Percentiles rank a stretch among this genome's conserved stretches.
These are phyloP conservation scores for Cryptoprocta ferox DNA, from an alignment of 2,797 vertebrate genomes.

Conservation along the genomic window DNA sequence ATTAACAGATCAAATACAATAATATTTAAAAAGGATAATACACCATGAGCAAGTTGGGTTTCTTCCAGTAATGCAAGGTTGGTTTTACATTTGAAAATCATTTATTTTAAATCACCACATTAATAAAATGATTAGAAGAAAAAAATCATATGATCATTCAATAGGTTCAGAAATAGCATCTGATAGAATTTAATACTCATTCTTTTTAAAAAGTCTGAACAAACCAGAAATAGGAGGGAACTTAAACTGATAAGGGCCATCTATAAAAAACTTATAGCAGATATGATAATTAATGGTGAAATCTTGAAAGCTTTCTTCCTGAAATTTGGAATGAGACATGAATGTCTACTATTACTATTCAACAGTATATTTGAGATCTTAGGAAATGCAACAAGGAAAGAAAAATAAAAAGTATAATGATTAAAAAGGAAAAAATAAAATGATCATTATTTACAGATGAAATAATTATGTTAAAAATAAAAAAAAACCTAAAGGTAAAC, in stretches of 20 bases:
- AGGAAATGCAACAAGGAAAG: background rate
- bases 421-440: constrained; percentile 32
- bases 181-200: background rate
- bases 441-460: background rate
- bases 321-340: background rate
- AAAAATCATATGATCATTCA: background rate
- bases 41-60: background rate
- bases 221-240: background rate
- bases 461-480: background rate
- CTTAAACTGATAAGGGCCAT: background rate
- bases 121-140: constrained; percentile 8
- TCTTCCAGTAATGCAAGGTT: background rate
- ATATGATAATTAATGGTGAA: background rate
- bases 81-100: background rate
- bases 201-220: background rate
- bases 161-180: background rate
- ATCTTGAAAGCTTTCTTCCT: background rate
- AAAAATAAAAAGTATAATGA: background rate
- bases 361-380: background rate
- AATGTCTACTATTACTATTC: background rate
- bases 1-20: background rate
- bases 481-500: background rate
- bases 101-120: background rate
- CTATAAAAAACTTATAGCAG: background rate
- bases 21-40: background rate